Percentiles rank a stretch among this genome's conserved stretches.
These are phyloP conservation scores for Machimus atricapillus DNA, from an alignment of 2,888 invertebrate genomes.

Conservation along the genomic window DNA sequence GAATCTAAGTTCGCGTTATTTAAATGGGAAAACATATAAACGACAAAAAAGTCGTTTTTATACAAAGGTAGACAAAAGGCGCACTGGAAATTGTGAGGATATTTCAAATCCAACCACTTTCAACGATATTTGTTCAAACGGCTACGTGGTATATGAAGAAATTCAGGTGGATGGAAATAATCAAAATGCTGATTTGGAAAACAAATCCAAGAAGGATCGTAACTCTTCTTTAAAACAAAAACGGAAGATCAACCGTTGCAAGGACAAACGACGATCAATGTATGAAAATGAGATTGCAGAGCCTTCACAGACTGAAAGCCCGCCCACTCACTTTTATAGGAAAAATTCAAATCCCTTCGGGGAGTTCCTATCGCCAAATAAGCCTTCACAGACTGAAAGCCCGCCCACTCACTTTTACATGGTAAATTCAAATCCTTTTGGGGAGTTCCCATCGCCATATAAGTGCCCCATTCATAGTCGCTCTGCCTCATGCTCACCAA, in stretches of 20 bases:
- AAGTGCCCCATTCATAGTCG: not conserved
- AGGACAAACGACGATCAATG: not conserved
- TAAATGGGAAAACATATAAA: slow-evolving; percentile 37
- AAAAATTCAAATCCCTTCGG: slow-evolving; percentile 50
- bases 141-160: slow-evolving; percentile 15
- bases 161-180: not conserved
- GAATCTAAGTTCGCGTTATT: not conserved
- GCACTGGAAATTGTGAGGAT: not conserved
- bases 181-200: not conserved
- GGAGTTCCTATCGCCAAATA: slow-evolving; percentile 46
- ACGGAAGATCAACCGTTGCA: not conserved
- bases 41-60: not conserved
- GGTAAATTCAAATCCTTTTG: slow-evolving; percentile 50
- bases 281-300: not conserved
- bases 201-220: not conserved
- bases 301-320: slow-evolving; percentile 43
- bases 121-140: not conserved
- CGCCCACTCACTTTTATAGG: slow-evolving; percentile 50
- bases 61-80: slow-evolving; percentile 43
- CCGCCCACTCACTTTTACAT: slow-evolving; percentile 50
- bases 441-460: slow-evolving; percentile 45
- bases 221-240: not conserved
- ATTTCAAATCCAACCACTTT: not conserved
- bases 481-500: not conserved
- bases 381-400: slow-evolving; percentile 40